Base-by-base conservation (phyloP, 2,888 invertebrate genomes). In the Lasiommata megera region DNA sequence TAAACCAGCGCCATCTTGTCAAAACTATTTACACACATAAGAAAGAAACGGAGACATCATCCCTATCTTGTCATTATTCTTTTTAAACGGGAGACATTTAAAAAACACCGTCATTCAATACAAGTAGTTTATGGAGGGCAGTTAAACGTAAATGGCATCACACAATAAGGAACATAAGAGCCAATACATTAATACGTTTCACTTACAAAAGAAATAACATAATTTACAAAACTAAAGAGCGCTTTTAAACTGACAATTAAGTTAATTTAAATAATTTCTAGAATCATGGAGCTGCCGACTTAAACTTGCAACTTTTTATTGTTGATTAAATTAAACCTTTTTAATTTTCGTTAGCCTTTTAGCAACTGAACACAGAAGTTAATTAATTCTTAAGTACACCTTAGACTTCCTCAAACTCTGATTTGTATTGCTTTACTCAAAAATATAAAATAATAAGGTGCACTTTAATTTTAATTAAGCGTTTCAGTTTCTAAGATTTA, bases 141-240 rank as follows among this genome's bases (percentile, higher is more conserved):
- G 43, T 31, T n/a, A 31, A n/a, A 16, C 14, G 2, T 9, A 11
- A 16, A 28, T n/a, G 34, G n/a, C 11, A 38, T 37, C 3, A 43
- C 51, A 16, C 43, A 29, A 51, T 40, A 54, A 56, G 61, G 61
- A 62, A 62, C 56, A 53, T 41, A 55, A 46, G 14, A 58, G 36
- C 28, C 53, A 60, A 52, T 52, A 44, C 9, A 46, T 29, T 41
- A 11, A 59, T 44, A 56, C 46, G 41, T 53, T n/a, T 17, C n/a
- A 41, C 52, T 47, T 47, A 58, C 18, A 58, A 50, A 44, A 51
- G 23, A 18, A 56, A 16, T 36, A 36, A 53, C 36, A 43, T 36
- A 52, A 31, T 41, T 52, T n/a, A 52, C 41, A 34, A 31, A 18
- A 9, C 62, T 70, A 89, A n/a, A 28, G 23, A 6, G 38, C 38